Evolutionary conservation across 2,113 vertebrate species (phyloP), one percentile per base, ranked within the genome.

Genomic region (Potamarius usumacintae): DNA sequence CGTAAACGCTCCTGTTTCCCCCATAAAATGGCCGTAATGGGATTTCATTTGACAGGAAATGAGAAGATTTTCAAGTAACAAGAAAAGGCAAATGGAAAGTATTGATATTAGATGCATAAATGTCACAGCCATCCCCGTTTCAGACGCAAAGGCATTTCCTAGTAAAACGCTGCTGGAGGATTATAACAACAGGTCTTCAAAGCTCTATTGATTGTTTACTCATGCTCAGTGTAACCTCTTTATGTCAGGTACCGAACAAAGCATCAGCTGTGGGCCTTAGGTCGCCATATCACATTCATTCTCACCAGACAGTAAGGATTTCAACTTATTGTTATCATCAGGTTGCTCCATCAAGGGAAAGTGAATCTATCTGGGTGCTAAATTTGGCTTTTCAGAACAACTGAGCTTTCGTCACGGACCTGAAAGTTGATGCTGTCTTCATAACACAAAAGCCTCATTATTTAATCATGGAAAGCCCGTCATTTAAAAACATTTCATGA

Each of bases 1-100:
- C 91, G 92, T 94, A 95, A 95, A 95, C 92, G 92, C 87, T 92
- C 92, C 89, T 89, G 92, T 95, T 95, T 94, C 93, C 90, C 42
- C 8, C 87, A 92, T 95, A 94, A 95, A 95, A 94, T 93, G 92
- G 92, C 90, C 91, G 90, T 92, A 92, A 94, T 91, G 90, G 92
- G 92, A 93, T 93, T 95, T 94, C 94, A 95, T 94, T 92, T 94
- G 93, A 96, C 93, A 92, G 85, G 74, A 86, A 80, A 88, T 85
- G 65, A 86, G 88, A 88, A 67, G 77, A 60, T 82, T 91, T 90
- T 90, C 86, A 83, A 88, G 63, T 78, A 85, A 87, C 89, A 82
- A 90, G 90, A 93, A 89, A 86, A 91, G 84, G 85, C 92, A 92
- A 91, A 91, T 94, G 93, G 94, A 93, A 94, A 94, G 93, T 94